A percentile compares a stretch with the other conserved stretches of the same genome.
Conservation (phyloP, 1,140 invertebrate genomes). For the Alviniconcha marisindica region DNA sequence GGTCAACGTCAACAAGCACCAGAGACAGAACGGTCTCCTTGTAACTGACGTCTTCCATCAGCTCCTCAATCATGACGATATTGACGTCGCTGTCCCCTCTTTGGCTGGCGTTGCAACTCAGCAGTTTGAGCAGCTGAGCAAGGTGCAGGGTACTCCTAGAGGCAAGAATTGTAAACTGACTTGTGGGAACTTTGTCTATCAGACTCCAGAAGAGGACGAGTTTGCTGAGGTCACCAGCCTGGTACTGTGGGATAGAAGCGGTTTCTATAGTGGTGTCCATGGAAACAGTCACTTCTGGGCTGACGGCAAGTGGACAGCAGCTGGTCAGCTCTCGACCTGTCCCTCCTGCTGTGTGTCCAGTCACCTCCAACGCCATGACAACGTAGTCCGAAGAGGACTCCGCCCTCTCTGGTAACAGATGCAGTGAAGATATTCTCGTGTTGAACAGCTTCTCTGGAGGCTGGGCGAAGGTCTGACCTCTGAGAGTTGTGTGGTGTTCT, state of each 20-base stretch:
- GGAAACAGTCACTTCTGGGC: slow-evolving; percentile 22
- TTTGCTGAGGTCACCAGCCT: slow-evolving; percentile 35
- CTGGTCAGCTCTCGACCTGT: neutral
- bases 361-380: neutral
- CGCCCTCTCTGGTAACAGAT: neutral
- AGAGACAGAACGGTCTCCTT: neutral
- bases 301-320: slow-evolving; percentile 20
- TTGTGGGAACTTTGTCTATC: neutral
- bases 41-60: neutral
- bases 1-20: neutral
- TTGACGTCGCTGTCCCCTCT: neutral
- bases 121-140: slow-evolving; percentile 21
- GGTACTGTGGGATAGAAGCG: slow-evolving; percentile 31
- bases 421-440: neutral
- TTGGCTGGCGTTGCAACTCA: neutral
- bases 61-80: neutral
- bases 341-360: neutral
- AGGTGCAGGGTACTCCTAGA: slow-evolving; percentile 17
- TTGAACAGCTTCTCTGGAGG: neutral
- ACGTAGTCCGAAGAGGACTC: neutral
- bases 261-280: slow-evolving; percentile 24
- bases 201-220: slow-evolving; percentile 27
- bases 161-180: slow-evolving; percentile 20
- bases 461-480: neutral
- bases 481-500: neutral